Evolutionary conservation across 2,888 invertebrate species (phyloP).

Genomic region (Exephanes ischioxanthus): DNA sequence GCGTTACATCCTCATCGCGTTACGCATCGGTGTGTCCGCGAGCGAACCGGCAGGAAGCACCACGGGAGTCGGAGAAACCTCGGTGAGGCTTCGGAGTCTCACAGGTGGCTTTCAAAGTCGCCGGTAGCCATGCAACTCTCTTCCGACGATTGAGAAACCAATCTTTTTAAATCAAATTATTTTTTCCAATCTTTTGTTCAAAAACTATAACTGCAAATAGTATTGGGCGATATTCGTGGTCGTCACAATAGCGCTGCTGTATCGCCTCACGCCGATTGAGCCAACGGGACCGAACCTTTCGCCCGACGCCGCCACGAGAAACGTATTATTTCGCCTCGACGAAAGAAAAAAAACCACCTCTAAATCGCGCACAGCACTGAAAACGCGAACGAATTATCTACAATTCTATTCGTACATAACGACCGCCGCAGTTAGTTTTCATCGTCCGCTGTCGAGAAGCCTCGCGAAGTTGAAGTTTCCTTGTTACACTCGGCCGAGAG

Average conservation of each 20-base stretch:
- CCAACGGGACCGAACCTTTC: not conserved
- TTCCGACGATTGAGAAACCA: not conserved
- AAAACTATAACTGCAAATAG: not conserved
- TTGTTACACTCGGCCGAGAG: not conserved
- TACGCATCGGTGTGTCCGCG: not conserved
- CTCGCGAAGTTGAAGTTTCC: not conserved
- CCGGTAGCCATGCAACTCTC: not conserved
- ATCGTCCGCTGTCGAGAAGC: not conserved
- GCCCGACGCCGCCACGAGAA: not conserved
- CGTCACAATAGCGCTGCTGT: not conserved
- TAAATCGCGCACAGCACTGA: not conserved
- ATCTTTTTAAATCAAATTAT: not conserved
- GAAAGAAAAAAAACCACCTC: not conserved
- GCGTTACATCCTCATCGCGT: constrained; percentile 33
- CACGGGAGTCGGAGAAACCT: not conserved
- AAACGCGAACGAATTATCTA: not conserved
- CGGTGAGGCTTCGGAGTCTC: not conserved
- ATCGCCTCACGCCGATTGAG: not conserved
- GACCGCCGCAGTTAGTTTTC: not conserved
- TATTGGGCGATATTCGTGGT: not conserved
- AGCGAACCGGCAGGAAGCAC: not conserved
- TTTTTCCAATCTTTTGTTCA: not conserved
- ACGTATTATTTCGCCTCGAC: not conserved
- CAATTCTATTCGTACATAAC: not conserved
- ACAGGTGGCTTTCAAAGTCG: not conserved